Conservation (phyloP, 2,797 vertebrate genomes). For the Ceyx erithaca region DNA sequence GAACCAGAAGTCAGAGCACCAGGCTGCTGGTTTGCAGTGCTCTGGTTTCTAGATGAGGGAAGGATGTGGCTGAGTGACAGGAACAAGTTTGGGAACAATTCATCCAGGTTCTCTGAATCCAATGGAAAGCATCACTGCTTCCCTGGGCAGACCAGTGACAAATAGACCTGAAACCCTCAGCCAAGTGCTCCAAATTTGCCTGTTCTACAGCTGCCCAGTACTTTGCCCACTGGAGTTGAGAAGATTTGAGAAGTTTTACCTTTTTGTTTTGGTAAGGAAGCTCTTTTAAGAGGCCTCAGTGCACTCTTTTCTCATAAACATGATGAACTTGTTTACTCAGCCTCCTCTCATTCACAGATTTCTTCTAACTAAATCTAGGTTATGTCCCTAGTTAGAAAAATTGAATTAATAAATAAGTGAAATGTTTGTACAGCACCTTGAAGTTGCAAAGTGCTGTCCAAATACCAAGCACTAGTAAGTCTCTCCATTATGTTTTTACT, state of each 20-base stretch:
- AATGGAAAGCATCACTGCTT: background rate
- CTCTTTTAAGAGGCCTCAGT: background rate
- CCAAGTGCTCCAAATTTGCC: background rate
- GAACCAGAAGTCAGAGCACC: background rate
- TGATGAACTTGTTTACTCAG: constrained; percentile 9
- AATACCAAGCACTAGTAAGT: constrained; percentile 15
- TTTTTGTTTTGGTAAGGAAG: background rate
- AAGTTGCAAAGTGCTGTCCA: constrained; percentile 46
- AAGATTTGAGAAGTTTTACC: background rate
- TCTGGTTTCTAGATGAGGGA: background rate
- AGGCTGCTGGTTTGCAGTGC: background rate
- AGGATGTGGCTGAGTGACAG: background rate
- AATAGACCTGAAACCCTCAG: background rate
- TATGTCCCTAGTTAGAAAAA: constrained; percentile 53
- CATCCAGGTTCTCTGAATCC: background rate
- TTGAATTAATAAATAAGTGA: constrained; percentile 60
- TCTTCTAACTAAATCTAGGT: constrained; percentile 54
- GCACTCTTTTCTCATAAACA: background rate
- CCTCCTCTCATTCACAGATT: background rate
- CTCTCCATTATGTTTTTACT: constrained; percentile 30
- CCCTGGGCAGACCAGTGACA: background rate
- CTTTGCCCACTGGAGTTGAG: background rate
- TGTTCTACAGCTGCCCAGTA: rapidly evolving
- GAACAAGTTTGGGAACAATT: background rate
- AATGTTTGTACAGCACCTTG: constrained; percentile 63